Base-by-base conservation (phyloP, 92 coral and sea anemone genomes). In the Parazoanthus atlanticus region DNA sequence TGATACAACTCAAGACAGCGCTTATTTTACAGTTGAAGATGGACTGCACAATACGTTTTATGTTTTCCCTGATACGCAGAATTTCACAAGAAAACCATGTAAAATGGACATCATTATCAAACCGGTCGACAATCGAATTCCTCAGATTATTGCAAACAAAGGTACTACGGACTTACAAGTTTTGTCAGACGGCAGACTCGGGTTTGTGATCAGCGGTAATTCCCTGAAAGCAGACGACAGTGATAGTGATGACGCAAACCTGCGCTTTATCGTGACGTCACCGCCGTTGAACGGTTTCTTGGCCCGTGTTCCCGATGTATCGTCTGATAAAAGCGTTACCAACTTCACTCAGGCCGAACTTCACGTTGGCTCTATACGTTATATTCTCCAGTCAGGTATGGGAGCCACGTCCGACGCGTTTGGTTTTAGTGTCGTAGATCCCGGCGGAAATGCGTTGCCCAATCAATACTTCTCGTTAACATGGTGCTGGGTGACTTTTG, bases 51-150 rank as follows among this genome's bases (percentile, higher is more conserved):
- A 86, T 34, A 90, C 92, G 26, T 97, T 91, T 85, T 97, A 88
- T 73, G 89, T 88, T 54, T 94, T 92, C 65, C 96, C 98, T 16
- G 88, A 97, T 38, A 86, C 96, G 11, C 81, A 91, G 23, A 91
- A 85, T 38, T 81, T 93, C 0, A 91, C 93, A n/a, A 92, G 92
- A 31, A 89, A 75, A 66, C 90, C 98, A 5, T 95, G 89, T 80
- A 90, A 89, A 32, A 89, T 97, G 36, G 88, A 81, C 16, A 87
- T 97, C 29, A 77, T 67, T 41, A 90, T 97, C 15, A 52, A 76
- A 66, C 92, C 99, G 3, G 95, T 97, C 26, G 99, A 97, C 86
- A 96, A 97, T 84, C 90, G 96, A 89, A 67, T 91, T n/a, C 99
- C 99, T 5, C 98, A 90, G 49, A 79, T 97, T 28, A 93, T 94